Evolutionary conservation across 2,113 vertebrate species (phyloP).

Genomic region (Plestiodon gilberti): DNA sequence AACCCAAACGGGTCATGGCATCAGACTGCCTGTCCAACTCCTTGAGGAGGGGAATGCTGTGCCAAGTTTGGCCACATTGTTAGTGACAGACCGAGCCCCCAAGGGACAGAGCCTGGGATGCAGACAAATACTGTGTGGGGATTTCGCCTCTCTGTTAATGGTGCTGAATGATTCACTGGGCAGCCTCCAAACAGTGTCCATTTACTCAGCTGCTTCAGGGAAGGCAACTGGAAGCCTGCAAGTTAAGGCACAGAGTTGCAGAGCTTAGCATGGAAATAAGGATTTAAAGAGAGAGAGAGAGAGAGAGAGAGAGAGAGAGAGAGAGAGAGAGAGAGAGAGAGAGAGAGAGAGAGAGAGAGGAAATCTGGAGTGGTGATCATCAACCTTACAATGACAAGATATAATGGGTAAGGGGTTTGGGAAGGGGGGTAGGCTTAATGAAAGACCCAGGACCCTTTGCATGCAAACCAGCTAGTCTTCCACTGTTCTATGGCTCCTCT

Average conservation of each 20-base stretch:
- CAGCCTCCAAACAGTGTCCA: rapidly evolving
- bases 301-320: no score
- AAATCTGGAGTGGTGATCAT: rapidly evolving
- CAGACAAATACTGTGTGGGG: rapidly evolving
- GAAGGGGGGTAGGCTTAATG: no score
- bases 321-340: no score
- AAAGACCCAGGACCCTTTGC: no score
- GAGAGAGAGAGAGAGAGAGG: rapidly evolving
- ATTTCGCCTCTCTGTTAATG: rapidly evolving
- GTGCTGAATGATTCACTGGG: background rate
- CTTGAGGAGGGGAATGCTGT: background rate
- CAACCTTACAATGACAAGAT: background rate
- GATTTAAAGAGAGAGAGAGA: no score
- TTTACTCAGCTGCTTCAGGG: background rate
- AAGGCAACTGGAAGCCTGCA: background rate
- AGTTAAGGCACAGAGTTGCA: background rate
- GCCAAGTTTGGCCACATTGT: background rate
- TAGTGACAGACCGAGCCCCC: background rate
- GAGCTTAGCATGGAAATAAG: rapidly evolving
- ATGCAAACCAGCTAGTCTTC: no score
- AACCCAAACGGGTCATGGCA: background rate
- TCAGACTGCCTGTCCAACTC: background rate
- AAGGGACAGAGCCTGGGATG: background rate
- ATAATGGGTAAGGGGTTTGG: background rate
- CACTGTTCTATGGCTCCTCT: no score